Evolutionary conservation across 1,140 invertebrate species (phyloP), one percentile per base, ranked within the genome.

Genomic region (Lepidostoma basale): DNA sequence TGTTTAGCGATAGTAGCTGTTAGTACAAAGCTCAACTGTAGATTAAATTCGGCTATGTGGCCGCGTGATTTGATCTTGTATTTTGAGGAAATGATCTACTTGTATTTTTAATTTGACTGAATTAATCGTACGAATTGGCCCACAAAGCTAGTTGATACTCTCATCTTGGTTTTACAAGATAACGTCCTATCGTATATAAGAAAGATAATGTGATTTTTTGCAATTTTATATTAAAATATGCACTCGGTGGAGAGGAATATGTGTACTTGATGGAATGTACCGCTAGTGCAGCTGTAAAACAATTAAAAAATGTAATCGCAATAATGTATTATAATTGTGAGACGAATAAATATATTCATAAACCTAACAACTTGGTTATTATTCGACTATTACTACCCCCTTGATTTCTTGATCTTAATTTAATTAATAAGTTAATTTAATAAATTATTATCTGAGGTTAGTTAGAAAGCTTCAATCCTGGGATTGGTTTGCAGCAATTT

Each of bases 81-180:
- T 68, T 39, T 10, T 28, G 16, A 39, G 22, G 40, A 49, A 70
- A 62, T 68, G 66, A 68, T 72, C 65, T 72, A 68, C 62, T 68
- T 68, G 66, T 72, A 68, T 68, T 44, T n/a, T 62, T 66, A 45
- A 62, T 62, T 69, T 67, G 71, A 73, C 71, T 73, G 71, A 73
- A 73, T 69, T 72, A 59, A 67, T 69, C 56, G 40, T 69, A 67
- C 45, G 54, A 56, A 73, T 73, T 62, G 60, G 59, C 67, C 23
- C 30, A 6, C 25, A 67, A 47, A 42, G 67, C 63, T 66, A 49
- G 59, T 73, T 68, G 58, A 30, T 28, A 58, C 67, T 47, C 59
- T 58, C 26, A 64, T 73, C 71, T 73, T 73, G 71, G 71, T 73
- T 73, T 64, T 73, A 73, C 71, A 73, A 73, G 71, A 73, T 69